Percentiles rank a stretch among this genome's conserved stretches.
Conservation (phyloP, 2,113 vertebrate genomes). For the Micronisus gabar region DNA sequence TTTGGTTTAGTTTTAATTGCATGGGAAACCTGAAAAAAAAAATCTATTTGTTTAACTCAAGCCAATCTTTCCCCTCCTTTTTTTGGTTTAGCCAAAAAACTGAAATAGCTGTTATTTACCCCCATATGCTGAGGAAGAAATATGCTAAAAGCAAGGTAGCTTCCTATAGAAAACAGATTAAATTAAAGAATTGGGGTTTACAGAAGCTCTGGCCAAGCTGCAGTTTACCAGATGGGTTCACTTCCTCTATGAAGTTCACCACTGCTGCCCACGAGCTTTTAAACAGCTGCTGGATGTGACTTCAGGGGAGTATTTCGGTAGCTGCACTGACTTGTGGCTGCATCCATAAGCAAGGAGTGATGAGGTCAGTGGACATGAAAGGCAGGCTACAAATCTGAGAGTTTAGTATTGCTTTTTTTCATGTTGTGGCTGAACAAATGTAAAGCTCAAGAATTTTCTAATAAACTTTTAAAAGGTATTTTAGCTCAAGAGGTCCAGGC, state of each 20-base stretch:
- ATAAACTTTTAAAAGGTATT: neutral
- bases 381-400: neutral
- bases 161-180: neutral
- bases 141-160: neutral
- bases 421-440: neutral
- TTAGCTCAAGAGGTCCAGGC: neutral
- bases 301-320: neutral
- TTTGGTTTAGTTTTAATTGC: neutral
- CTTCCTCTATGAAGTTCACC: rapidly evolving
- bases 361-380: conserved; percentile 14
- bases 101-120: neutral
- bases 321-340: conserved; percentile 1
- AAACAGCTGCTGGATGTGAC: neutral
- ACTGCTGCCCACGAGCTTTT: neutral
- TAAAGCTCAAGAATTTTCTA: neutral
- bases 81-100: neutral
- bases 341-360: neutral
- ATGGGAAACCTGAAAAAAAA: neutral
- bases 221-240: neutral
- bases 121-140: neutral
- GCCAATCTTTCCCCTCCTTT: neutral
- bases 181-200: neutral
- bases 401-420: neutral
- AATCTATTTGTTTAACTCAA: neutral
- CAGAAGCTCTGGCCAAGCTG: neutral